phyloP scores from a whole-genome alignment of 2,888 invertebrate genomes.

The Ditula angustiorana region DNA sequence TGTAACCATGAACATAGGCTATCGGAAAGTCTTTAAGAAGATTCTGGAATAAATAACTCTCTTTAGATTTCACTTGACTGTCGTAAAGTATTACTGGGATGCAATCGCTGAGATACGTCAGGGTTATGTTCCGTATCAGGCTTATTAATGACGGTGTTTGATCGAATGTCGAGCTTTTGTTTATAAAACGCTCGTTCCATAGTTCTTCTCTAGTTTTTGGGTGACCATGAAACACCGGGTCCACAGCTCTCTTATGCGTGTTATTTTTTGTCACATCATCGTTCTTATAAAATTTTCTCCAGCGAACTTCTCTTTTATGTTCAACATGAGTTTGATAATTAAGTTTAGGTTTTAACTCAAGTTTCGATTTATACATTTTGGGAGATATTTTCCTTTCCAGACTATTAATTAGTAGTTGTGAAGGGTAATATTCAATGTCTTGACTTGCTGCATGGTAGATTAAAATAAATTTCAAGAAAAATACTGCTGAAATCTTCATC shows the following conservation, averaged over 20 bases:
- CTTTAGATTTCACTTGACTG: constrained; percentile 80
- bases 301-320: constrained; percentile 34
- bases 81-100: constrained; percentile 89
- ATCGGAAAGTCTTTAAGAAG: constrained; percentile 85
- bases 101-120: constrained; percentile 87
- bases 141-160: constrained; percentile 86
- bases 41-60: constrained; percentile 84
- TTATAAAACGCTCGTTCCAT: constrained; percentile 81
- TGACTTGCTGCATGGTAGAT: constrained; percentile 46
- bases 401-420: constrained; percentile 48
- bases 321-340: neutral
- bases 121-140: constrained; percentile 86
- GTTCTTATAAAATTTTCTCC: constrained; percentile 43
- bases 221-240: constrained; percentile 84
- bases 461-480: constrained; percentile 34
- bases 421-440: constrained; percentile 68
- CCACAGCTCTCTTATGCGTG: constrained; percentile 64
- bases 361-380: neutral
- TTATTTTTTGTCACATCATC: neutral
- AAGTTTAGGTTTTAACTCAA: neutral
- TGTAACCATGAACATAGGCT: constrained; percentile 87
- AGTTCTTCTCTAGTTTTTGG: constrained; percentile 85
- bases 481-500: constrained; percentile 36
- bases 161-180: constrained; percentile 67
- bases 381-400: neutral